Percentiles rank a stretch among this genome's conserved stretches.
phyloP scores from a whole-genome alignment of 2,797 vertebrate genomes.

The Enteromius afrohamiltoni region DNA sequence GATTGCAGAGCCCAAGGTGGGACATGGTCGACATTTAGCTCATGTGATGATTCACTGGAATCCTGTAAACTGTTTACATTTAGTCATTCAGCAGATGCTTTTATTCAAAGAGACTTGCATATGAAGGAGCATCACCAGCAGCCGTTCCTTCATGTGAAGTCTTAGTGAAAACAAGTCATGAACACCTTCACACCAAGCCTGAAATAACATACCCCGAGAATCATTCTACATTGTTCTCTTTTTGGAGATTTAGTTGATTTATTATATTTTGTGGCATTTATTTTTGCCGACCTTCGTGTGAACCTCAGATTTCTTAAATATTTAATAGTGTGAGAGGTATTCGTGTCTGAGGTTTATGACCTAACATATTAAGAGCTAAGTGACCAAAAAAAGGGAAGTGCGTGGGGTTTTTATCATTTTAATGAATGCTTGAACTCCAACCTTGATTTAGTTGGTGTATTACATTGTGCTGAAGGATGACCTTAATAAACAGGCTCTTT shows the following conservation, averaged over 20 bases:
- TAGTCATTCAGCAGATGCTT: background rate
- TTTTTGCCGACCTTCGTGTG: background rate
- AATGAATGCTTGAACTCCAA: background rate
- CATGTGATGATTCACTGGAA: constrained; percentile 8
- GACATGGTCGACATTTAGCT: background rate
- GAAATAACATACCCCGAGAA: background rate
- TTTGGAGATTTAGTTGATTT: background rate
- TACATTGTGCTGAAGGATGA: constrained; percentile 6
- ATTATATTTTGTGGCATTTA: background rate
- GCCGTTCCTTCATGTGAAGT: background rate
- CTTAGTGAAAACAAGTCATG: background rate
- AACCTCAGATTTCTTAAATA: background rate
- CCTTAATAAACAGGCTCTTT: constrained; percentile 5
- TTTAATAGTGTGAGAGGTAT: background rate
- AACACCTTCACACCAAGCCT: background rate
- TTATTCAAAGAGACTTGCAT: background rate
- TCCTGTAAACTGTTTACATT: background rate
- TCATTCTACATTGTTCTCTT: background rate
- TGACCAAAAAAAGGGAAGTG: background rate
- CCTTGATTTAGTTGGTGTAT: background rate
- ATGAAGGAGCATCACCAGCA: background rate
- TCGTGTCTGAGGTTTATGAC: background rate
- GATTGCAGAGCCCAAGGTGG: constrained; percentile 92
- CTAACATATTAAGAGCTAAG: background rate
- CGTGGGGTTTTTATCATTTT: background rate